Conservation (phyloP, 2,888 invertebrate species). For the Ditula angustiorana region DNA sequence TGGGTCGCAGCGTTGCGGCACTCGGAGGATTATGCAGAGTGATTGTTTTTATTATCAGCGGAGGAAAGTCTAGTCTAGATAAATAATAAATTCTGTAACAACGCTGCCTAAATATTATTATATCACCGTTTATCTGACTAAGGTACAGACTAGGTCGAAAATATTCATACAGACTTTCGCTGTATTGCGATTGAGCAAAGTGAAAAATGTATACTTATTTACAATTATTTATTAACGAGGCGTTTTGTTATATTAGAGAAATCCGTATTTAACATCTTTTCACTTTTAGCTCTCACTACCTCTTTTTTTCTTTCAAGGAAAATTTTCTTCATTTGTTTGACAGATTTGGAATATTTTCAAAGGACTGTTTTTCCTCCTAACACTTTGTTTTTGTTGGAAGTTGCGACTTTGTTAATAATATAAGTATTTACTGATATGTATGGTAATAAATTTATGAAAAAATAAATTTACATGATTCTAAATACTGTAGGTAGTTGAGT, state of each 20-base stretch:
- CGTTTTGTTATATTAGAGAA: too few species aligned
- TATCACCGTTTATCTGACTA: too few species aligned
- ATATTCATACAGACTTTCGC: too few species aligned
- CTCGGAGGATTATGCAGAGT: neutral
- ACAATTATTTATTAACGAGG: too few species aligned
- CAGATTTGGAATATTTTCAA: neutral
- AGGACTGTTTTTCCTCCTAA: slow-evolving; percentile 4
- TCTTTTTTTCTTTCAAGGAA: neutral
- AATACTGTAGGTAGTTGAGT: slow-evolving; percentile 7
- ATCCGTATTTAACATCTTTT: too few species aligned
- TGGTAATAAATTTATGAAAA: slow-evolving; percentile 7
- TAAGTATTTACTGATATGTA: slow-evolving; percentile 14
- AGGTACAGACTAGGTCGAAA: too few species aligned
- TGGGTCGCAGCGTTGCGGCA: neutral
- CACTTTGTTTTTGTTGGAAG: slow-evolving; percentile 1
- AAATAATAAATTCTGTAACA: neutral
- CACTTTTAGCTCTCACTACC: neutral
- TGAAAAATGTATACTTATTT: too few species aligned
- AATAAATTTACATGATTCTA: slow-evolving; percentile 21
- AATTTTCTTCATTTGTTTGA: neutral
- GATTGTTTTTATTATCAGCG: slow-evolving; percentile 2
- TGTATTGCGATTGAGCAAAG: too few species aligned
- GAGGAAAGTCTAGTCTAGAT: slow-evolving; percentile 8
- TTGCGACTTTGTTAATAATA: slow-evolving; percentile 10
- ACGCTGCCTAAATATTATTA: neutral